phyloP scores from a whole-genome alignment of 2,888 invertebrate species.

The Rhamphomyia laevipes region DNA sequence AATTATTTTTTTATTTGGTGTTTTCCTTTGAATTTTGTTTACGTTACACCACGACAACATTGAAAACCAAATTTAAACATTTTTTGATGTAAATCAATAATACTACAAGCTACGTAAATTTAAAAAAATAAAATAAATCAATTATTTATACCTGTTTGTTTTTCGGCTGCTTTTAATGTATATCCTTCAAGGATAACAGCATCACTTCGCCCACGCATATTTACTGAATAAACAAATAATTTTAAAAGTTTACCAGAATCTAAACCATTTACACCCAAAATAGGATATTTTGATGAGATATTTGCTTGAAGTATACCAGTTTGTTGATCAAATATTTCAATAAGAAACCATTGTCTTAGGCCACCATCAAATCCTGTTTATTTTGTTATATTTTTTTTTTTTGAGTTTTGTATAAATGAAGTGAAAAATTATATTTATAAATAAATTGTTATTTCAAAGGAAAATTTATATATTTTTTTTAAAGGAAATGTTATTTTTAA shows the following conservation, averaged over 20 bases:
- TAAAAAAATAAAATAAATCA: neutral
- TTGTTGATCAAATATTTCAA: conserved; percentile 59
- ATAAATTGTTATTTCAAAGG: too few species aligned
- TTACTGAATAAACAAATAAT: conserved; percentile 69
- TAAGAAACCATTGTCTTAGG: conserved; percentile 55
- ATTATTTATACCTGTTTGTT: conserved; percentile 56
- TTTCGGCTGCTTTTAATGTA: conserved; percentile 63
- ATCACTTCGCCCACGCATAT: conserved; percentile 73
- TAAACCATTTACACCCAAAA: conserved; percentile 64
- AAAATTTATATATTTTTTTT: too few species aligned
- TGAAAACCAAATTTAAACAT: too few species aligned
- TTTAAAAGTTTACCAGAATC: conserved; percentile 67
- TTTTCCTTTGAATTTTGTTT: neutral
- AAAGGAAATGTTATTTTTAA: too few species aligned
- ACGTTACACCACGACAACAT: too few species aligned
- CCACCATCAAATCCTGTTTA: conserved; percentile 58
- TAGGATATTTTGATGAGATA: conserved; percentile 55
- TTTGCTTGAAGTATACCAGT: conserved; percentile 50
- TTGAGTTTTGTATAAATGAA: neutral
- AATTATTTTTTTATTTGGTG: neutral
- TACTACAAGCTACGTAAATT: neutral
- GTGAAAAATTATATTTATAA: neutral
- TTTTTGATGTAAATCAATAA: too few species aligned
- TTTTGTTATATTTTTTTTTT: neutral
- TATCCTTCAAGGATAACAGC: conserved; percentile 55